Base-by-base conservation (phyloP, 2,797 vertebrate genomes). In the Sebastes glaucus region DNA sequence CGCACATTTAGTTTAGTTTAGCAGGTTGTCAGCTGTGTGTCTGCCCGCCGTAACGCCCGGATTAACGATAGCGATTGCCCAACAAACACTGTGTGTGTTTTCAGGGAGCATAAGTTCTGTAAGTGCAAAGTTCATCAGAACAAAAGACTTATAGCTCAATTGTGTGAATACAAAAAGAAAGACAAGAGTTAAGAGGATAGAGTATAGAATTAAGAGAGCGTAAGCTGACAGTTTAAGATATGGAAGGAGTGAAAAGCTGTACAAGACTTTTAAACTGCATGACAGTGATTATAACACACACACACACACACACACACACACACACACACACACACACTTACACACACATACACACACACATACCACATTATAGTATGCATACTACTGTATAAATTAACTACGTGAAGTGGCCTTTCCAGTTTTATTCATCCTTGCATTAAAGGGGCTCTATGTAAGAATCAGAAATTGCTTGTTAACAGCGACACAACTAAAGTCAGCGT, bases 91-190 rank as follows among this genome's bases (percentile, higher is more conserved):
- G 35, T 38, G 35, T 38, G 35, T 38, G 35, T 38, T 38, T 38
- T 46, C 42, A 9, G 46, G 46, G 46, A 56, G 14, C 57, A 35
- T 3, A 60, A 22, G 28, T 57, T 49, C 27, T 74, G 22, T 14
- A 28, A 71, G 69, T 63, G 70, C 49, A 61, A 71, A 74, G 70
- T 86, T 82, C 74, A 75, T 18, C 2, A 74, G 71, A 82, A 84
- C 74, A 80, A 73, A 84, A 84, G 20, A 72, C 49, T 25, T 69
- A 42, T 67, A 71, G 71, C 87, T 71, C 32, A 32, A 73, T 59
- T 80, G 63, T 82, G 61, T 55, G 52, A 63, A 67, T 23, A 78
- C 32, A 80, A 30, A 80, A 49, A 72, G 22, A 80, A 60, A 72
- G 69, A 30, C 13, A 33, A 42, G 59, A 27, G 38, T 53, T 74